Percentiles rank a stretch among this genome's conserved stretches.
phyloP scores from a whole-genome alignment of 2,797 vertebrate species.

The Pseudocheirus occidentalis region DNA sequence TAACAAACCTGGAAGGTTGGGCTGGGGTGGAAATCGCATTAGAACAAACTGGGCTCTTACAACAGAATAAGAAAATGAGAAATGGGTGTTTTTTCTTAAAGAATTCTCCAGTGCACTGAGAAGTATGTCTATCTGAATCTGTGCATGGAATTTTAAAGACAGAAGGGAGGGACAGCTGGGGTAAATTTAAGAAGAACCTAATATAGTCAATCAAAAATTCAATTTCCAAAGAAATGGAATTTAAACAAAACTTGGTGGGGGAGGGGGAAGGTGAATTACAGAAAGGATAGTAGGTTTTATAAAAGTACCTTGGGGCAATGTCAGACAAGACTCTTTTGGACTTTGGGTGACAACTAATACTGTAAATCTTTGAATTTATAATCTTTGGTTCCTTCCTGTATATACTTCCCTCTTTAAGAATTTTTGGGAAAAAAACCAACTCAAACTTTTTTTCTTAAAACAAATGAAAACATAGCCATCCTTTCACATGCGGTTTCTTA shows the following conservation, averaged over 20 bases:
- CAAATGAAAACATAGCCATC: background rate
- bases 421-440: background rate
- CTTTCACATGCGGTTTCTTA: background rate
- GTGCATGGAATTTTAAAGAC: too few species aligned
- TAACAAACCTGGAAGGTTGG: background rate
- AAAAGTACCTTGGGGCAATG: background rate
- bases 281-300: background rate
- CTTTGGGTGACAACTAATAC: background rate
- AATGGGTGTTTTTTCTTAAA: background rate
- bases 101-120: background rate
- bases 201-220: background rate
- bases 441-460: background rate
- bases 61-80: slow-evolving; percentile 7
- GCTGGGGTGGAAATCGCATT: background rate
- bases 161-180: background rate
- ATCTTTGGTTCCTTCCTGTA: background rate
- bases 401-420: background rate
- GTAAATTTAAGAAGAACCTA: background rate
- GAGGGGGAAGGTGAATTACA: background rate
- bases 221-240: background rate
- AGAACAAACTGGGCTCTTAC: background rate
- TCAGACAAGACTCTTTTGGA: background rate
- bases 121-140: background rate
- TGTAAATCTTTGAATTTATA: background rate
- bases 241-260: background rate